A percentile compares a stretch with the other conserved stretches of the same genome.
phyloP scores from a whole-genome alignment of 2,888 invertebrate genomes.

The Sphecodes monilicornis region DNA sequence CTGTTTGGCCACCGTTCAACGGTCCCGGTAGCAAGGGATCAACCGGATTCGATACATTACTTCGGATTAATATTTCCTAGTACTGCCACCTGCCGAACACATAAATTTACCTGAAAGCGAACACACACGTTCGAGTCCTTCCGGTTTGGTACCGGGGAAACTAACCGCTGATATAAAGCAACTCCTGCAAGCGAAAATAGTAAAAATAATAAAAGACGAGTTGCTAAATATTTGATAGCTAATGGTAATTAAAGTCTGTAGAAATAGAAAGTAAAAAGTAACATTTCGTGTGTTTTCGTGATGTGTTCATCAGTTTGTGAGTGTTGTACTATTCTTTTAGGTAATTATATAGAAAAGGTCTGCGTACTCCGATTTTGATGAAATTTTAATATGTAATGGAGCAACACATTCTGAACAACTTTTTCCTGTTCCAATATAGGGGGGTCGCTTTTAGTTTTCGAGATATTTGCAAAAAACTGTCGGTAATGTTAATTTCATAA shows the following conservation, averaged over 20 bases:
- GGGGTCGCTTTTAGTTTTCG: no score
- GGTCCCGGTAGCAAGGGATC: slow-evolving; percentile 58
- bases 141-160: neutral
- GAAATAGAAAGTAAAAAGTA: neutral
- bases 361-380: no score
- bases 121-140: neutral
- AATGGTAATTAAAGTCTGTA: neutral
- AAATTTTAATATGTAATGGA: no score
- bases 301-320: neutral
- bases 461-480: no score
- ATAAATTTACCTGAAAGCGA: slow-evolving; percentile 13
- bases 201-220: neutral
- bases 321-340: no score
- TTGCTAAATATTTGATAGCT: neutral
- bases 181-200: neutral
- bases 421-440: no score
- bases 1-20: slow-evolving; percentile 76
- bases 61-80: slow-evolving; percentile 54
- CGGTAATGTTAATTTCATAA: no score
- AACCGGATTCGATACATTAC: slow-evolving; percentile 48
- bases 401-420: no score
- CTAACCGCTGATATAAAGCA: neutral
- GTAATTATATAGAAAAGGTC: no score
- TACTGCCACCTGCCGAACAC: slow-evolving; percentile 4
- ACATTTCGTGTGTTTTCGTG: neutral